Evolutionary conservation across 1,140 invertebrate species (phyloP), one percentile per base, ranked within the genome.

Genomic region (Achatina immaculata): DNA sequence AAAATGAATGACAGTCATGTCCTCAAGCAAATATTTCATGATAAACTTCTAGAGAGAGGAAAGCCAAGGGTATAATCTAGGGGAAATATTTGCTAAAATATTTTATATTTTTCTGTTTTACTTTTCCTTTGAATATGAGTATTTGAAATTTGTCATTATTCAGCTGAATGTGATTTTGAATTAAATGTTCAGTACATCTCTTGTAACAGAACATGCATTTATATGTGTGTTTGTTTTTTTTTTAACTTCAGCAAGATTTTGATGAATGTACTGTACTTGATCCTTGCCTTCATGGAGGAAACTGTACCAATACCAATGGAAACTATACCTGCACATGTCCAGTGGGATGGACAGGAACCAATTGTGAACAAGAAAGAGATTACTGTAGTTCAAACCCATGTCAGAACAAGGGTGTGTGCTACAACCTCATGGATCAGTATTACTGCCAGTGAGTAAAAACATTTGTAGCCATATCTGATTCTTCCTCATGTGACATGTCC

Each of bases 361-460:
- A 38, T 34, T 76, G 74, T 62, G 51, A 76, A 40, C 1, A 0
- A 16, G 19, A 40, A 45, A 28, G 9, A 34, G 36, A 48, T 48
- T 73, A 73, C 71, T 73, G 71, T 31, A 73, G 28, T 14, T 31
- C 28, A 42, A 34, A 48, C 28, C 43, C 74, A 38, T 76, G 74
- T 62, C 19, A 38, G 24, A 76, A 76, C 36, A 76, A 24, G 45
- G 74, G 31, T 34, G 36, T 16, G 38, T 76, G 74, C n/a, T 21
- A 58, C 51, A 76, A 62, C 24, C 74, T 76, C 11, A 2, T 36
- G 16, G 51, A 76, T 40, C 7, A 40, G 45, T 40, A 45, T 62
- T 76, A 58, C 74, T 76, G 74, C n/a, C 74, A 43, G 74, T 76
- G 40, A 58, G 74, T 76, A 62, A 28, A 66, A 14, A 66, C 14